A percentile compares a stretch with the other conserved stretches of the same genome.
Evolutionary conservation across 2,113 vertebrate species (phyloP).

Genomic region (Hyaena hyaena): DNA sequence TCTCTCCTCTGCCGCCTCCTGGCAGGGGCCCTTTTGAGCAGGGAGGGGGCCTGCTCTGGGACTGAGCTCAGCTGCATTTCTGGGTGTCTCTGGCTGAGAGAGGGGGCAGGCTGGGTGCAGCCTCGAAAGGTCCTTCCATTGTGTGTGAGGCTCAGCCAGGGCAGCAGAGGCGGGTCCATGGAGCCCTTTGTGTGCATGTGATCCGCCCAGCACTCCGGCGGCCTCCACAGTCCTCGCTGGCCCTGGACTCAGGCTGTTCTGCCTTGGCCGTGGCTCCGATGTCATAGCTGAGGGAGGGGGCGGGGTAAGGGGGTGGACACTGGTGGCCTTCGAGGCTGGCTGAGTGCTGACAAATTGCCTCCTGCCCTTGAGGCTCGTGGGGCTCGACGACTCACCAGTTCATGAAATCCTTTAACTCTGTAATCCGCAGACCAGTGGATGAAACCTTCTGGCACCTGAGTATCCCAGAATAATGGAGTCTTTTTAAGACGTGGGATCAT

Average conservation of each 20-base stretch:
- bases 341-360: constrained; percentile 28
- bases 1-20: neutral
- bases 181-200: constrained; percentile 36
- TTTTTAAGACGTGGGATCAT: neutral
- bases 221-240: neutral
- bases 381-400: neutral
- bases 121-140: constrained; percentile 9
- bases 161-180: neutral
- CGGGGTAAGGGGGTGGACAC: neutral
- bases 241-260: neutral
- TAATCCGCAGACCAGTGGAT: neutral
- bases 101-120: neutral
- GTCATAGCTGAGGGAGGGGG: neutral
- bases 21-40: neutral
- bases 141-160: constrained; percentile 7
- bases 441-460: neutral
- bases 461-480: neutral
- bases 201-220: neutral
- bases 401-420: neutral
- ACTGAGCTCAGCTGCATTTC: neutral
- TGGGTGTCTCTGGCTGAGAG: constrained; percentile 14
- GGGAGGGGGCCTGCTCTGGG: neutral
- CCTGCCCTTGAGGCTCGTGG: constrained; percentile 5
- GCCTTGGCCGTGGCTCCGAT: neutral
- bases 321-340: constrained; percentile 6